phyloP scores from a whole-genome alignment of 2,113 vertebrate species.

The Pituophis catenifer region DNA sequence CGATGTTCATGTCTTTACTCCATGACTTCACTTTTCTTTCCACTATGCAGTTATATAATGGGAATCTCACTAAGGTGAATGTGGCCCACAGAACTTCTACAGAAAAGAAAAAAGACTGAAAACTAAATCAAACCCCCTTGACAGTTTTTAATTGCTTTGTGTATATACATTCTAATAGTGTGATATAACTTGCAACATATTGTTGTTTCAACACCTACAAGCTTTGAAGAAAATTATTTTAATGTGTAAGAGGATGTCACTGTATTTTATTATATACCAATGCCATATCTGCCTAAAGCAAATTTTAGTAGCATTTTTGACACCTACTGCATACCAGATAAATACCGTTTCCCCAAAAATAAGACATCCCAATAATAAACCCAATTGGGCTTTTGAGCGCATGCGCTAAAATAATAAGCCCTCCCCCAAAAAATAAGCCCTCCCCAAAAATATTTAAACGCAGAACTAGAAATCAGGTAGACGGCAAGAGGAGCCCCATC shows the following conservation, averaged over 20 bases:
- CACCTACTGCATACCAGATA: neutral
- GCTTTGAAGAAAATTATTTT: neutral
- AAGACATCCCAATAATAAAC: too few species aligned
- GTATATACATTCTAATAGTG: neutral
- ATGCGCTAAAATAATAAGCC: too few species aligned
- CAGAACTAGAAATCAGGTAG: too few species aligned
- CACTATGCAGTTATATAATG: neutral
- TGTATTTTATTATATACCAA: neutral
- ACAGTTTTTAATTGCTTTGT: neutral
- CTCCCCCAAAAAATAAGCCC: too few species aligned
- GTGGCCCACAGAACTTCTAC: neutral
- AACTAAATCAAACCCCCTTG: neutral
- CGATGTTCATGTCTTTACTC: neutral
- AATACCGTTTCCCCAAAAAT: neutral
- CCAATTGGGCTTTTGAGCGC: too few species aligned
- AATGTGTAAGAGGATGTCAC: neutral
- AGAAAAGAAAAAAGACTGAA: neutral
- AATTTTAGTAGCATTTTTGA: neutral
- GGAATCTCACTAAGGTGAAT: neutral
- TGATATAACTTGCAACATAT: neutral
- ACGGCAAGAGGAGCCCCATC: too few species aligned
- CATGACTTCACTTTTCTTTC: neutral
- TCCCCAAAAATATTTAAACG: too few species aligned
- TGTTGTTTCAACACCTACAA: neutral
- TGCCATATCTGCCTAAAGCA: neutral